Conservation (phyloP, 2,888 invertebrate species). For the Synergus gifuensis region DNA sequence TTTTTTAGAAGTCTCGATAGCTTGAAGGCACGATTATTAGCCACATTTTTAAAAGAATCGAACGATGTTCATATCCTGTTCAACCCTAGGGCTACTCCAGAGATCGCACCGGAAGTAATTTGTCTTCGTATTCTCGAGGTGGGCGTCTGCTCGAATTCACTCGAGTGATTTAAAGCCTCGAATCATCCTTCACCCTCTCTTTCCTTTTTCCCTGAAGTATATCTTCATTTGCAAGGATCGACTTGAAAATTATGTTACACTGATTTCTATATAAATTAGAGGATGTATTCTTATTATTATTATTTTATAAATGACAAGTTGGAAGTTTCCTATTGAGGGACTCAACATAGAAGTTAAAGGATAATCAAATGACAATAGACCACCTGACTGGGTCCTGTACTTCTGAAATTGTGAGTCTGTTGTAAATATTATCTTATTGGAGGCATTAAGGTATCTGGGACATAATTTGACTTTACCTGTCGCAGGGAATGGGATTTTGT, state of each 20-base stretch:
- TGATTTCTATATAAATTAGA: conserved; percentile 11
- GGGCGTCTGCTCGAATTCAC: conserved; percentile 60
- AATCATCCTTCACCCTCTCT: conserved; percentile 49
- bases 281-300: neutral
- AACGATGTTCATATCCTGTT: conserved; percentile 64
- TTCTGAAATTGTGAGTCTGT: neutral
- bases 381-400: neutral
- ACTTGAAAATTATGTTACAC: conserved; percentile 42
- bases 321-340: neutral
- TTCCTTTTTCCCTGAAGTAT: conserved; percentile 34
- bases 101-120: conserved; percentile 62
- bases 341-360: neutral
- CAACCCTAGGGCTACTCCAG: conserved; percentile 49
- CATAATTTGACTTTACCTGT: conserved; percentile 25
- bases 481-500: neutral
- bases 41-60: conserved; percentile 48
- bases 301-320: neutral
- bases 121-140: conserved; percentile 58
- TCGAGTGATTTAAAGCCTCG: conserved; percentile 62
- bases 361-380: neutral
- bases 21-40: neutral
- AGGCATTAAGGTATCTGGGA: conserved; percentile 5
- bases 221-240: conserved; percentile 44
- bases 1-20: neutral
- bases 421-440: conserved; percentile 22